These are phyloP conservation scores for Rhagonycha fulva DNA, from an alignment of 2,888 invertebrate species.

Conservation along the genomic window DNA sequence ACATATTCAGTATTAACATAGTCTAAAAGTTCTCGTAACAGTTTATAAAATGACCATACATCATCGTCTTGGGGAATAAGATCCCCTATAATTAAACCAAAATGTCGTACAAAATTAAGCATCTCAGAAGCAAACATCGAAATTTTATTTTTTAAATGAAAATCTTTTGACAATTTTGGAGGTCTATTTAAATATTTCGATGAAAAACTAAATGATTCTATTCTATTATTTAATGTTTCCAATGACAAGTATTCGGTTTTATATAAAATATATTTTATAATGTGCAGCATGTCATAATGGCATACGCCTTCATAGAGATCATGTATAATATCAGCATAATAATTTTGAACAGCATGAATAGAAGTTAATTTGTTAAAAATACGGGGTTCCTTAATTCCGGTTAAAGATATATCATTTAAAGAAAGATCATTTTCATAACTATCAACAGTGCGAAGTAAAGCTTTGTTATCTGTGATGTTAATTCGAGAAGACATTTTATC, in stretches of 20 bases:
- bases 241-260: background rate
- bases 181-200: background rate
- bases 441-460: background rate
- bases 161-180: background rate
- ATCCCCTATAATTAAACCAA: slow-evolving; percentile 39
- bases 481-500: background rate
- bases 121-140: slow-evolving; percentile 38
- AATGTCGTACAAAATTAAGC: slow-evolving; percentile 34
- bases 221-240: background rate
- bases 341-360: slow-evolving; percentile 28
- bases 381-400: slow-evolving; percentile 10
- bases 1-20: slow-evolving; percentile 17
- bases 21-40: slow-evolving; percentile 37
- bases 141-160: slow-evolving; percentile 21
- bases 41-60: slow-evolving; percentile 35
- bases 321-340: slow-evolving; percentile 35
- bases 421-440: slow-evolving; percentile 2
- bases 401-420: background rate
- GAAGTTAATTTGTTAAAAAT: slow-evolving; percentile 6
- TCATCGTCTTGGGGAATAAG: slow-evolving; percentile 35
- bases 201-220: background rate
- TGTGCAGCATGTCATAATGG: background rate
- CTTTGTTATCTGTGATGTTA: background rate
- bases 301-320: slow-evolving; percentile 17
- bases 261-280: background rate